Conservation (phyloP, 2,888 invertebrate species). For the Tipula unca region DNA sequence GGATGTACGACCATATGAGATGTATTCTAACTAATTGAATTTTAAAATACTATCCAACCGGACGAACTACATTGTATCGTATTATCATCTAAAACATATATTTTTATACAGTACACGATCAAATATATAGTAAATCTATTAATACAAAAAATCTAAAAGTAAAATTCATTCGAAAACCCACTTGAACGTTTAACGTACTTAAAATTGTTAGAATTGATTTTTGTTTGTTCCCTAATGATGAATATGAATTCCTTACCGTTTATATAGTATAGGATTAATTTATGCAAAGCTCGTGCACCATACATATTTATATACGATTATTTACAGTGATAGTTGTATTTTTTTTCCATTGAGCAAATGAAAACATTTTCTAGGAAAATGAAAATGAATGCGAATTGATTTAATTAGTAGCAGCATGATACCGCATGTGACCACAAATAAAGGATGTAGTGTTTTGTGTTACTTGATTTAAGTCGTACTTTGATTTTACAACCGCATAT, state of each 20-base stretch:
- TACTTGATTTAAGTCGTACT: too few species aligned
- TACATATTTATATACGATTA: neutral
- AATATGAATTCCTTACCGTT: neutral
- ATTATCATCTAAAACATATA: too few species aligned
- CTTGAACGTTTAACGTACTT: neutral
- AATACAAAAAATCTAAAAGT: neutral
- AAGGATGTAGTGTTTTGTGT: neutral
- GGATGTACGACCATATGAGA: too few species aligned
- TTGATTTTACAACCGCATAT: too few species aligned
- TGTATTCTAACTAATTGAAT: too few species aligned
- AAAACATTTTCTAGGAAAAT: neutral
- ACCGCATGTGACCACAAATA: neutral
- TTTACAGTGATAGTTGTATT: neutral
- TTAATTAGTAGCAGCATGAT: neutral
- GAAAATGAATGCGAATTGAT: neutral
- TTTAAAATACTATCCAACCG: too few species aligned
- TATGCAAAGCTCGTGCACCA: neutral
- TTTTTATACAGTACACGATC: too few species aligned
- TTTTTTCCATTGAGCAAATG: neutral
- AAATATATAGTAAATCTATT: too few species aligned
- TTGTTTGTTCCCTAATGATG: too few species aligned
- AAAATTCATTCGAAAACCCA: neutral
- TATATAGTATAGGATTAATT: neutral
- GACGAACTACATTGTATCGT: too few species aligned
- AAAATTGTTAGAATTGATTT: neutral